Evolutionary conservation across 2,797 vertebrate genomes (phyloP).

Genomic region (Ctenopoma kingsleyae): DNA sequence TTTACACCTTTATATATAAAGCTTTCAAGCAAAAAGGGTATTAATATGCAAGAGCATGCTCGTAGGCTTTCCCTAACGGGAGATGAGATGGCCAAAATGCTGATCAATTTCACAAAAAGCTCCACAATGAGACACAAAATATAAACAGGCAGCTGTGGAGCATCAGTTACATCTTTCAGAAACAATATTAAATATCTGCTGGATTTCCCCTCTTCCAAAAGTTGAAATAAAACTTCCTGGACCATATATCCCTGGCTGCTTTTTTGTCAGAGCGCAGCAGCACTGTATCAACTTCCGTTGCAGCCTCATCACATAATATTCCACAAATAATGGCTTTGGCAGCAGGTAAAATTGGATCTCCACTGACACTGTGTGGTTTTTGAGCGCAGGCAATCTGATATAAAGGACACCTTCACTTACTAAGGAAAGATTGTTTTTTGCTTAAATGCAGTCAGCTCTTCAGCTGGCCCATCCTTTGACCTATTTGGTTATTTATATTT

Average conservation of each 20-base stretch:
- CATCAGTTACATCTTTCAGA: constrained; percentile 30
- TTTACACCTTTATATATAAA: background rate
- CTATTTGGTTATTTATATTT: constrained; percentile 20
- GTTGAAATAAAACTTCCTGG: constrained; percentile 31
- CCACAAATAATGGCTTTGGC: constrained; percentile 56
- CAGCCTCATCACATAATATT: constrained; percentile 32
- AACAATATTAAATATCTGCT: constrained; percentile 33
- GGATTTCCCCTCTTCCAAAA: constrained; percentile 17
- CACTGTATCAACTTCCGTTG: constrained; percentile 51
- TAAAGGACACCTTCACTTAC: constrained; percentile 42
- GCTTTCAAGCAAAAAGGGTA: background rate
- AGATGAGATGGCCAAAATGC: background rate
- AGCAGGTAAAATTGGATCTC: constrained; percentile 59
- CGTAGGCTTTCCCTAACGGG: background rate
- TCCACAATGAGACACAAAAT: constrained; percentile 12
- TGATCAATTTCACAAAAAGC: constrained; percentile 10
- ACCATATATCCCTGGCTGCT: constrained; percentile 23
- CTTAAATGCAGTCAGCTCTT: constrained; percentile 21
- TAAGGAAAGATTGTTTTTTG: constrained; percentile 2
- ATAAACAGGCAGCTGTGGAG: constrained; percentile 33
- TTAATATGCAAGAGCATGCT: background rate
- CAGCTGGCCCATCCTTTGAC: background rate
- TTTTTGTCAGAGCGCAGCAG: constrained; percentile 30
- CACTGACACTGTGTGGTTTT: constrained; percentile 33
- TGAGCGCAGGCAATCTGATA: constrained; percentile 43